Evolutionary conservation across 2,888 invertebrate genomes (phyloP).

Genomic region (Limnephilus lunatus): DNA sequence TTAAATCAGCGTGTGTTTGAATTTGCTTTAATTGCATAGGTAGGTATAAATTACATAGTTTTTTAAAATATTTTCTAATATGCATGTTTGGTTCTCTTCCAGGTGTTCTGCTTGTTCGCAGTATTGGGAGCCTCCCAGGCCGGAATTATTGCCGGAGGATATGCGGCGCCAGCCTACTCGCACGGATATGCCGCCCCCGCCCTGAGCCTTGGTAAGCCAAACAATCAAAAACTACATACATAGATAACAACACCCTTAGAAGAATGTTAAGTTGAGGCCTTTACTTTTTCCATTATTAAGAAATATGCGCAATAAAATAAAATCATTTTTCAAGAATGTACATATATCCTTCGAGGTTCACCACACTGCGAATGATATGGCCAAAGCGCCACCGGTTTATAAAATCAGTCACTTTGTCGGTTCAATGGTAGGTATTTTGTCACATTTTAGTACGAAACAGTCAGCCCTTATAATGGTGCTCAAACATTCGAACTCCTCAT

Average conservation of each 20-base stretch:
- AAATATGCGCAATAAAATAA: too few species aligned
- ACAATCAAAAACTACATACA: not conserved
- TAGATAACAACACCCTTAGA: not conserved
- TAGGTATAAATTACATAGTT: too few species aligned
- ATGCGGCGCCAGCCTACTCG: constrained; percentile 68
- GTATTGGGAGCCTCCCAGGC: constrained; percentile 72
- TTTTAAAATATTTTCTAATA: not conserved
- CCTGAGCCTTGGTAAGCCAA: constrained; percentile 55
- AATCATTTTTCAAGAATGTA: too few species aligned
- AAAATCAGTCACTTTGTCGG: too few species aligned
- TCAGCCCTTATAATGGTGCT: too few species aligned
- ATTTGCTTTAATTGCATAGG: too few species aligned
- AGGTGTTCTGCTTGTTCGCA: constrained; percentile 49
- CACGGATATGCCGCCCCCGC: constrained; percentile 65
- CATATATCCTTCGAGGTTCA: too few species aligned
- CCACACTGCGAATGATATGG: not conserved
- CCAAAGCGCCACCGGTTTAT: too few species aligned
- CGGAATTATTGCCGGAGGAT: constrained; percentile 68
- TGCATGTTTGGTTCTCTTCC: not conserved
- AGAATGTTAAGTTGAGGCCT: too few species aligned
- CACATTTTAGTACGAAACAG: not conserved
- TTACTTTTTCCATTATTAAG: too few species aligned
- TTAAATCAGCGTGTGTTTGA: too few species aligned
- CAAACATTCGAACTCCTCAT: too few species aligned
- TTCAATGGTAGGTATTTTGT: not conserved